Base-by-base conservation (phyloP, 64 coral and sea anemone genomes). In the Stylophora pistillata region DNA sequence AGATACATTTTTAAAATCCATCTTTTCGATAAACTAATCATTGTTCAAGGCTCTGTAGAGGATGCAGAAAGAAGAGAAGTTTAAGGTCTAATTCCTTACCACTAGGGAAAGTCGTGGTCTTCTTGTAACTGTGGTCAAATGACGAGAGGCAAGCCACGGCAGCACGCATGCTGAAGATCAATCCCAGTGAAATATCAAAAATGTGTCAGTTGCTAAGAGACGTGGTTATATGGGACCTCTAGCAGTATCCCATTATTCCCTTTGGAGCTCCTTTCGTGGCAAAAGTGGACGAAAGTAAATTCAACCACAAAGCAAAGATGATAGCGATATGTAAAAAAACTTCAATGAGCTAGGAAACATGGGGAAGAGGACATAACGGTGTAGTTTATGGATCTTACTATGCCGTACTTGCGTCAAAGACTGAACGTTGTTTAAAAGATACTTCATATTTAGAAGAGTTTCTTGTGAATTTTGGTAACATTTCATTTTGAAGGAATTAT, bases 211-310 rank as follows among this genome's bases (percentile, higher is more conserved):
- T 65, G 29, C 26, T 60, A 15, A 63, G 80, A 84, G 80, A 84
- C 58, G 58, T 84, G 20, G 58, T 63, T 70, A 64, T 58, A 10
- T 84, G 80, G 80, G 58, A 65, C 34, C 80, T 84, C 15, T 58
- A 68, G 30, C 80, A 84, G 80, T 29, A 58, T 29, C 80, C 60
- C 0, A 84, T 84, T 34, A 30, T 64, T 84, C 80, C 80, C 0
- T 84, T 84, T 27, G 9, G 80, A 12, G 58, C 80, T 54, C 80
- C 80, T 65, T 84, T 66, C 59, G 61, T 84, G 30, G 80, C 80
- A 84, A 84, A 84, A 68, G 80, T 68, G 80, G 80, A 84, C 64
- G 30, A 84, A 71, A 66, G 80, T 53, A 84, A 84, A 71, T 84
- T 84, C 80, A 84, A 66, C 58, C 59, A 68, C 80, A 84, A 84